Evolutionary conservation across 1,140 invertebrate genomes (phyloP).

Genomic region (Yoshiicerus persimilis): DNA sequence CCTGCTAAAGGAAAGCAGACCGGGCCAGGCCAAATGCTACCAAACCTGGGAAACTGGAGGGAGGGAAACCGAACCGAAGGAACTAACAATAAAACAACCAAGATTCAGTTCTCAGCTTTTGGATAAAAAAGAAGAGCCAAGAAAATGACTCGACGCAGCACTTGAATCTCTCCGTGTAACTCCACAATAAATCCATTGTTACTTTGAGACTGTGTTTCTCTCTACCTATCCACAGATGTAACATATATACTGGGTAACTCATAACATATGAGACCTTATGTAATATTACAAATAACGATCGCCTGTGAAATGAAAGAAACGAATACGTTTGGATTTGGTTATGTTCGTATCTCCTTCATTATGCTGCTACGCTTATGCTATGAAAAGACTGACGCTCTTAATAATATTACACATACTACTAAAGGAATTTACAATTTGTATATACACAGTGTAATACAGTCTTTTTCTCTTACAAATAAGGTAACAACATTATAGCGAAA

Average conservation of each 20-base stretch:
- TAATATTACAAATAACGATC: background rate
- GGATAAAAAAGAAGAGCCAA: background rate
- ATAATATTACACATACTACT: no score
- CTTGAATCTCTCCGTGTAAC: constrained; percentile 16
- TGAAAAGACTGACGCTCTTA: no score
- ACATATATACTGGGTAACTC: no score
- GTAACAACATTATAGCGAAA: no score
- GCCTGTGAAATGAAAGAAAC: background rate
- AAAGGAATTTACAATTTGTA: no score
- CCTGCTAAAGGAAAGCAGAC: background rate
- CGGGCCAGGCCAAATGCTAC: background rate
- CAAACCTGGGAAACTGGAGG: background rate
- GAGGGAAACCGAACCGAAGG: background rate
- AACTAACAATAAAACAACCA: background rate
- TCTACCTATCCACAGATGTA: background rate
- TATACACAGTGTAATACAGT: no score
- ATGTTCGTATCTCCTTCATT: no score
- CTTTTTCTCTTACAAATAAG: no score
- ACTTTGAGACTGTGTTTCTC: background rate
- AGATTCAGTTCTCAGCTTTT: background rate
- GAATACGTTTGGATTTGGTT: no score
- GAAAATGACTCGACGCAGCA: constrained; percentile 29
- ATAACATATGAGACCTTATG: no score
- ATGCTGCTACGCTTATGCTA: no score
- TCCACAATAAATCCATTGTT: constrained; percentile 44